Evolutionary conservation across 2,113 vertebrate species (phyloP).

Genomic region (Amblyornis subalaris): DNA sequence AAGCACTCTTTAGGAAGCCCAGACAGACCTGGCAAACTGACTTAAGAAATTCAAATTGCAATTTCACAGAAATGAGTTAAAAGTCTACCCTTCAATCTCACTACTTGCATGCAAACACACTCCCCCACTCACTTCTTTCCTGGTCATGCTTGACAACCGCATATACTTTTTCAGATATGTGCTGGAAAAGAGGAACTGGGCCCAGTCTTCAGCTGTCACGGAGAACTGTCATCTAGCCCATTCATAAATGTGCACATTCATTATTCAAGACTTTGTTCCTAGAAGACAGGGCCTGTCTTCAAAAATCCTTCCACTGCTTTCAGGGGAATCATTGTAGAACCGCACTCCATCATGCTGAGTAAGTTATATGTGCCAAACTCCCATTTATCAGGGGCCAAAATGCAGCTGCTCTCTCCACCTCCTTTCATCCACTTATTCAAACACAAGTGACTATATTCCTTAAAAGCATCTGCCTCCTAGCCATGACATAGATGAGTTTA

Average conservation of each 20-base stretch:
- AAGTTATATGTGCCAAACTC: not conserved
- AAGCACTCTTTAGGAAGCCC: not conserved
- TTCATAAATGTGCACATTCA: not conserved
- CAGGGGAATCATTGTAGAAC: not conserved
- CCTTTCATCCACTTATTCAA: not conserved
- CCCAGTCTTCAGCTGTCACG: not conserved
- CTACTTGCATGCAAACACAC: not conserved
- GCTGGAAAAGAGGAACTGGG: not conserved
- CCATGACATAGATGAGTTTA: not conserved
- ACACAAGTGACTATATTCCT: not conserved
- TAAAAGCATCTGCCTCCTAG: not conserved
- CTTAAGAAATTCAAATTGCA: not conserved
- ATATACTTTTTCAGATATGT: not conserved
- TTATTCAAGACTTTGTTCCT: not conserved
- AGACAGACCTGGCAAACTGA: not conserved
- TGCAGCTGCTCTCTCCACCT: not conserved
- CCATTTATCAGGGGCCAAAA: not conserved
- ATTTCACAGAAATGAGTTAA: not conserved
- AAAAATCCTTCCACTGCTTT: not conserved
- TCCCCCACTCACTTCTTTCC: not conserved
- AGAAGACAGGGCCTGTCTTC: not conserved
- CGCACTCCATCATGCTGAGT: not conserved
- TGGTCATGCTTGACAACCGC: rapidly evolving
- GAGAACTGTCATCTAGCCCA: not conserved
- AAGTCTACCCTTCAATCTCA: not conserved